Base-by-base conservation (phyloP, 2,888 invertebrate genomes). In the Orthonevra nobilis region DNA sequence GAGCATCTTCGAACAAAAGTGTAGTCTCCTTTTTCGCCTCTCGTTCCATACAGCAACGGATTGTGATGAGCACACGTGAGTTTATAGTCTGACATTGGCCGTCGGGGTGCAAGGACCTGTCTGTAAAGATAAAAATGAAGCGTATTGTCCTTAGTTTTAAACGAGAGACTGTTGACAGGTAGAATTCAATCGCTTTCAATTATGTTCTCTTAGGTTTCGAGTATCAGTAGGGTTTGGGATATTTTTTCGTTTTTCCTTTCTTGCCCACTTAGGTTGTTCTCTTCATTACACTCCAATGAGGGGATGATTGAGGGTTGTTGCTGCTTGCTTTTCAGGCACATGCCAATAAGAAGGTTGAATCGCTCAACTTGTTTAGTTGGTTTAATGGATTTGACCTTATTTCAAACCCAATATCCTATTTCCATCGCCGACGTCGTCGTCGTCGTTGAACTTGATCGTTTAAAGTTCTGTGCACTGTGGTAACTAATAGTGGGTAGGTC, bases 321-420 rank as follows among this genome's bases (percentile, higher is more conserved):
- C n/a, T n/a, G n/a, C n/a, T n/a, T n/a, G n/a, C n/a, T n/a, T n/a
- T n/a, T n/a, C 4, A 34, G 2, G 10, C 3, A 12, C 26, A 36
- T 20, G 12, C 9, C n/a, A 48, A 36, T 38, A 12, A 42, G 30
- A 52, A n/a, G 70, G 70, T 70, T 52, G 30, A 70, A 30, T 54
- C 23, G 52, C 23, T 60, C 46, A 61, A 60, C 52, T 74, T 74
- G 68, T 74, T 70, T 52, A 68, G 74, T 73, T 58, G 7, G 60
- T 46, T 68, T 74, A 68, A 74, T 74, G 68, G 68, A 32, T 68
- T 68, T 54, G 74, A 74, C 74, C 68, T 74, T 68, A 68, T 61
- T 74, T 34, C 46, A 61, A 54, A 38, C 61, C 54, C 46, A 36
- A 70, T 70, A 63, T 70, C 70, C 61, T 63, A n/a, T n/a, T n/a